Conservation (phyloP, 2,113 vertebrate species). For the Macrotus californicus region DNA sequence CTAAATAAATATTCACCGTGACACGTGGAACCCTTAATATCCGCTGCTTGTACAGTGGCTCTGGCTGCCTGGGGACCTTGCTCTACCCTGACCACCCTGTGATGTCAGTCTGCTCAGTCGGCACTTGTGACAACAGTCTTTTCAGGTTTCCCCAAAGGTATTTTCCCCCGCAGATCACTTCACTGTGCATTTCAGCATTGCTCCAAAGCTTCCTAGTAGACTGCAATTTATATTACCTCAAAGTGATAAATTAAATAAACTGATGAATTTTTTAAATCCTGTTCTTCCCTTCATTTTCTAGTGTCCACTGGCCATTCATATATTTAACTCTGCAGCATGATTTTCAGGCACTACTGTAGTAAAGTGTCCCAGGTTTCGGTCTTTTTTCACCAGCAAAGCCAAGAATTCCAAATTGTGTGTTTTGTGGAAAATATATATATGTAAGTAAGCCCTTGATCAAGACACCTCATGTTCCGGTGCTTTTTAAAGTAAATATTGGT, state of each 20-base stretch:
- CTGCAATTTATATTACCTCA: background rate
- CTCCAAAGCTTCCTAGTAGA: background rate
- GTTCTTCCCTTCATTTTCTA: background rate
- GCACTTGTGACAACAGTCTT: background rate
- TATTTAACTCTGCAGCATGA: background rate
- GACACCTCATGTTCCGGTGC: background rate
- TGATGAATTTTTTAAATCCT: background rate
- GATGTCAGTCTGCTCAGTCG: no score
- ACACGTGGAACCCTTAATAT: background rate
- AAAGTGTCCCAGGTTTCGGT: background rate
- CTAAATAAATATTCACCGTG: slow-evolving; percentile 31
- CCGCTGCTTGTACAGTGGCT: background rate
- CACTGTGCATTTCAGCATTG: background rate
- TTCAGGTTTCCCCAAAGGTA: background rate
- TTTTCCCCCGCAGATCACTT: background rate
- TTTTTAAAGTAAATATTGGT: background rate
- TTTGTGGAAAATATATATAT: background rate
- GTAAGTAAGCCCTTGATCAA: background rate
- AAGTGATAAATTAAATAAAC: background rate
- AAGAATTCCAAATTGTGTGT: background rate
- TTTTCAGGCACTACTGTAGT: background rate
- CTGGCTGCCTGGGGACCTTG: background rate
- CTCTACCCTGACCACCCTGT: accelerated
- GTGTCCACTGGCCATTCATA: background rate
- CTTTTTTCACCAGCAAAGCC: background rate